Conservation (phyloP, 1,140 invertebrate genomes). For the Heliconius nattereri region DNA sequence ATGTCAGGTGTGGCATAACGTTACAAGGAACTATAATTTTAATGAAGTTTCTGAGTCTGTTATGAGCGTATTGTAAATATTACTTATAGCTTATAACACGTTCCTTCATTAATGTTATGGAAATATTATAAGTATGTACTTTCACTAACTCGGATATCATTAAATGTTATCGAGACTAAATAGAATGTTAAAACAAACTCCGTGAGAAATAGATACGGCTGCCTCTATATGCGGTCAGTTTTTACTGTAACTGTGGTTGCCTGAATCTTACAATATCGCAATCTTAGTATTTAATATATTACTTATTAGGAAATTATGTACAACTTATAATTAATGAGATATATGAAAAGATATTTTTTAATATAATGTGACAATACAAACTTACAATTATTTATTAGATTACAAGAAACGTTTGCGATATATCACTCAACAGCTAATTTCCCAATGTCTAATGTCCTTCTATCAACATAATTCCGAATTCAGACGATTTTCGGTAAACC, state of each 20-base stretch:
- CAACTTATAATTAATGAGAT: no score
- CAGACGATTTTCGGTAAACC: slow-evolving; percentile 19
- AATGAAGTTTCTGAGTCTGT: not conserved
- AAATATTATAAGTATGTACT: not conserved
- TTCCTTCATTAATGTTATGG: not conserved
- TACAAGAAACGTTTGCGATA: not conserved
- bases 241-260: slow-evolving; percentile 44
- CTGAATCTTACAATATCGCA: slow-evolving; percentile 40
- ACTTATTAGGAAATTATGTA: no score
- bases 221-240: slow-evolving; percentile 50
- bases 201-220: slow-evolving; percentile 57
- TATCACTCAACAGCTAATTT: not conserved
- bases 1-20: not conserved
- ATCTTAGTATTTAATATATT: not conserved
- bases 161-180: slow-evolving; percentile 39
- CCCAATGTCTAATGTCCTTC: not conserved
- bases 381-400: no score
- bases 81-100: not conserved
- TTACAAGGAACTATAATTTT: slow-evolving; percentile 13
- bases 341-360: no score
- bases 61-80: not conserved
- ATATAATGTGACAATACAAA: no score
- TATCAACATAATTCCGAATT: slow-evolving; percentile 15
- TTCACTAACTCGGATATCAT: slow-evolving; percentile 22
- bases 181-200: slow-evolving; percentile 56